Base-by-base conservation (phyloP, 2,888 invertebrate species). In the Chrysina gloriosa region DNA sequence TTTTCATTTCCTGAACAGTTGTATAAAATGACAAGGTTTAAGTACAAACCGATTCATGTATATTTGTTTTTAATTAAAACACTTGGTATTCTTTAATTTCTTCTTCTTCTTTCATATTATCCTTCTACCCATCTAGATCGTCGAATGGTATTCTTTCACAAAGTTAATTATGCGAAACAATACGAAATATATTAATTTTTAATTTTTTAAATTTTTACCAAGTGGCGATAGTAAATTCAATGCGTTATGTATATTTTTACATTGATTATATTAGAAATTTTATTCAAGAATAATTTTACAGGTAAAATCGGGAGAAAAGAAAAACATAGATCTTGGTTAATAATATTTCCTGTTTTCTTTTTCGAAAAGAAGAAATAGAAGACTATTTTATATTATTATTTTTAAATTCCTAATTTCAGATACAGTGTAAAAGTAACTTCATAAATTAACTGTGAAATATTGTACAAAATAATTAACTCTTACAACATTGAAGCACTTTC, bases 381-480 rank as follows among this genome's bases (percentile, higher is more conserved):
- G 42, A 42, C 42, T 42, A 61, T 61, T 42, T 16, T 45, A 45
- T 61, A 61, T 61, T 42, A 45, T 61, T 42, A 61, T 61, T 61
- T 50, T 68, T 52, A 48, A 61, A 65, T 61, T 42, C 63, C 27
- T 61, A 64, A 65, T 65, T 58, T 58, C 64, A 48, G 45, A 65
- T 54, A 52, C 63, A 63, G 68, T 69, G 65, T 69, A 69, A 69
- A 69, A 65, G 25, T 65, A 69, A 69, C 52, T 65, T 65, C 65
- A 69, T 69, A 69, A 69, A 69, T 69, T 50, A 68, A 64, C 36
- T 45, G 65, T 61, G 61, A 69, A 68, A 68, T 68, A 69, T 69
- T 54, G 69, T 69, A 69, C 69, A 69, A 69, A 69, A 65, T 69
- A 69, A 61, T 61, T 42, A 67, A 65, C 69, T 69, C 48, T 65